Evolutionary conservation across 2,113 vertebrate species (phyloP), one percentile per base, ranked within the genome.

Genomic region (Euleptes europaea): DNA sequence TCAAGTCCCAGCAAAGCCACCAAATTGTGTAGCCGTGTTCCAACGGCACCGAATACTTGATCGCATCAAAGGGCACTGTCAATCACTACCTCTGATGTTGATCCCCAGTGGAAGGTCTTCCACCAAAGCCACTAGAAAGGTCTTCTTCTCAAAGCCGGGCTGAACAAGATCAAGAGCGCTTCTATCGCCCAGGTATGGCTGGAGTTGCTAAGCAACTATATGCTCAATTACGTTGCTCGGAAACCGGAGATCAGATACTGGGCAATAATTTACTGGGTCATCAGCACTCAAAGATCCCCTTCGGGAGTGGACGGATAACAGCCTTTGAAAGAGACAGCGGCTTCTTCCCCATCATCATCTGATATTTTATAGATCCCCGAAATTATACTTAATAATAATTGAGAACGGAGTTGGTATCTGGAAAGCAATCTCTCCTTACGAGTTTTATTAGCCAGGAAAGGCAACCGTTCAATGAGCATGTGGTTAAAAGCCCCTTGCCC

Each of bases 131-230:
- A 28, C 21, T 31, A 63, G 40, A 78, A 78, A 17, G 28, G 35
- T 78, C 38, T 60, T 23, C 26, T 63, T 63, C 21, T 78, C 28
- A 51, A 13, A 38, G 67, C 40, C 67, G 35, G 44, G 40, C 84
- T 79, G 35, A 63, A 76, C 40, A 21, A 85, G 40, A 78, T 60
- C 23, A 85, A 47, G 69, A 74, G 47, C 11, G 44, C 72, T 71
- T 71, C 60, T 40, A 78, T 79, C 40, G 79, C 79, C n/a, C 33
- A 73, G 84, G 69, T 85, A 73, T 80, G 40, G 42, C 77, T 85
- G 69, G 11, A 65, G 84, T 85, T 80, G 67, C 84, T 80, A 85
- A 80, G 84, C 77, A 80, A 80, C 84, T 33, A 19, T 72, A 79
- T 57, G 57, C 54, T 85, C 67, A 80, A 65, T 85, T 85, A 63